Base-by-base conservation (phyloP, 2,888 invertebrate genomes). In the Platycheirus rosarum region DNA sequence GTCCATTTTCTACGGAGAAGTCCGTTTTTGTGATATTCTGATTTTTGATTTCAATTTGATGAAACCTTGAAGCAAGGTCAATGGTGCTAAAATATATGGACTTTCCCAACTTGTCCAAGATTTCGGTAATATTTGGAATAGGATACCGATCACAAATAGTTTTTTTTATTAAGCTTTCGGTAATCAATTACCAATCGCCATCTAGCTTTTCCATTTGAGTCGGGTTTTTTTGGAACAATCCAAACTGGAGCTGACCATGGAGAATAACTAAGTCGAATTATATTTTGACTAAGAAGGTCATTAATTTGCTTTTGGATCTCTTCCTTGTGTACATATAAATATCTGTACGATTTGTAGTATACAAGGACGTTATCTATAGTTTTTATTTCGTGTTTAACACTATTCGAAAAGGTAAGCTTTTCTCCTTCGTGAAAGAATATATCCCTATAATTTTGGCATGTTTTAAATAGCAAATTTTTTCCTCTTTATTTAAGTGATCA, bases 1-100 rank as follows among this genome's bases (percentile, higher is more conserved):
- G 86, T 0, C 86, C 86, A 1, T 51, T 35, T 2, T 84, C 76
- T n/a, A 37, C 37, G n/a, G 37, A 37, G 11, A 37, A 37, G 4
- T n/a, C 37, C 37, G n/a, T 37, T 5, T 37, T 37, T n/a, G 37
- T n/a, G 37, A 37, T 37, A 37, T 37, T 13, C 37, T 37, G 13
- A 26, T 26, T 6, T 26, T 26, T 26, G 26, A 26, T 26, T 26
- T 26, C 6, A n/a, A n/a, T n/a, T n/a, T n/a, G n/a, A n/a, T n/a
- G n/a, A n/a, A n/a, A n/a, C n/a, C n/a, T n/a, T n/a, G 26, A 26
- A 26, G 26, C 26, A 26, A 26, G 26, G 26, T 26, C 6, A 26
- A 26, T 26, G 6, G 26, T 26, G 26, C 3, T 26, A 6, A 26
- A 26, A 26, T 26, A 26, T 26, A 6, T 26, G 6, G 26, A 26